Evolutionary conservation across 2,888 invertebrate species (phyloP).

Genomic region (Emesis russula): DNA sequence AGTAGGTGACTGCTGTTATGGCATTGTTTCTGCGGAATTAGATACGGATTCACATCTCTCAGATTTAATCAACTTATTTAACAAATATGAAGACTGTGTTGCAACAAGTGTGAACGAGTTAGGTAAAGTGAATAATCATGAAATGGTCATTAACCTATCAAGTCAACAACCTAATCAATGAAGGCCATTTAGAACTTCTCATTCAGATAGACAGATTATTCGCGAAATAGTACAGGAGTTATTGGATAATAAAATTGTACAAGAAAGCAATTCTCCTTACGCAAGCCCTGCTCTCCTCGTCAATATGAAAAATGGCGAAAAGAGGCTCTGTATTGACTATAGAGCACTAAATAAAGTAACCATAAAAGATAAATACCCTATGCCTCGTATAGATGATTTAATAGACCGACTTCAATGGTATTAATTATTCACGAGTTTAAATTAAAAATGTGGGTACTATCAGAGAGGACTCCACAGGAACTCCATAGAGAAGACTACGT

Average conservation of each 20-base stretch:
- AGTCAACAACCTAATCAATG: constrained; percentile 4
- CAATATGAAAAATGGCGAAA: constrained; percentile 28
- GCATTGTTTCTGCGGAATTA: no score
- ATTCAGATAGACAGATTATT: constrained; percentile 19
- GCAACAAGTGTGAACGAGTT: constrained; percentile 3
- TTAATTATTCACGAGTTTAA: constrained; percentile 18
- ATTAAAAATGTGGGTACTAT: constrained; percentile 25
- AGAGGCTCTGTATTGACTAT: constrained; percentile 32
- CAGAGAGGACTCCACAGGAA: constrained; percentile 50
- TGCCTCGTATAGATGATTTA: constrained; percentile 29
- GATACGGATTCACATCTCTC: no score
- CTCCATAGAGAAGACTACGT: constrained; percentile 90
- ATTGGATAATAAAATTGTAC: constrained; percentile 27
- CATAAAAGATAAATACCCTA: constrained; percentile 33
- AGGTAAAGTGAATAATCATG: constrained; percentile 15
- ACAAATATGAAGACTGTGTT: constrained; percentile 22
- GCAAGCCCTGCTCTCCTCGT: constrained; percentile 33
- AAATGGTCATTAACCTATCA: constrained; percentile 11
- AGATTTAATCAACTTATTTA: neutral
- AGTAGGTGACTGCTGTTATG: no score
- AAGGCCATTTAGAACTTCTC: constrained; percentile 4
- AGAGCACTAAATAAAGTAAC: constrained; percentile 31
- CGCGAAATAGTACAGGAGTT: constrained; percentile 27
- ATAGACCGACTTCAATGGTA: constrained; percentile 17
- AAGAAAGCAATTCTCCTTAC: constrained; percentile 22